Evolutionary conservation across 2,888 invertebrate genomes (phyloP), one percentile per base, ranked within the genome.

Genomic region (Leucania comma): DNA sequence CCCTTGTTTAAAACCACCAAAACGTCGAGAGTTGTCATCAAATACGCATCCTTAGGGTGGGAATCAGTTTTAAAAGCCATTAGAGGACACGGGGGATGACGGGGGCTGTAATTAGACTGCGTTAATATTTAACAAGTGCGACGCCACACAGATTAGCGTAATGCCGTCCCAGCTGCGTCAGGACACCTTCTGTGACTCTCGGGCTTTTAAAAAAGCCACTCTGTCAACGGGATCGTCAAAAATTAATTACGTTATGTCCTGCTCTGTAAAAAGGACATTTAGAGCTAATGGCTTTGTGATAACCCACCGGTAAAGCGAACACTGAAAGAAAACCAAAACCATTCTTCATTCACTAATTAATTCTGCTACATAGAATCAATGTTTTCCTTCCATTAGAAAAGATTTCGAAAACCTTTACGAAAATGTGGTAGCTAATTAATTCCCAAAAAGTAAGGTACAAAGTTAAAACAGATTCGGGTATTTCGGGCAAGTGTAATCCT

Each of bases 11-110:
- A 85, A 88, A 88, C 86, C 85, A 82, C 81, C 88, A 88, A 90
- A 93, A 91, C 90, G 91, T 86, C 89, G 88, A 90, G 92, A 95
- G 92, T 94, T 95, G 96, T 95, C 96, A 96, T 96, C 96, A 95
- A 96, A 96, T 95, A 94, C 95, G 92, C 95, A 95, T 96, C 95
- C 93, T 93, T 88, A 88, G 94, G 95, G 94, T 92, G 92, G 93
- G 95, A 95, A 95, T 96, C 96, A 95, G 95, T 96, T 96, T 95
- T 96, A 95, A 96, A 96, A 95, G 93, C 96, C 95, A 96, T 96
- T 96, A 96, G 95, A 93, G 92, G 91, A 87, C 82, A 87, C 78
- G 82, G 90, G 88, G 86, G 85, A 86, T 84, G 42, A 86, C 84
- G 88, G 92, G 89, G 90, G 90, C 89, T 90, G 94, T 95, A 96